These are phyloP conservation scores for Palythoa caribaeorum DNA, from an alignment of 92 coral and sea anemone genomes.

Conservation along the genomic window DNA sequence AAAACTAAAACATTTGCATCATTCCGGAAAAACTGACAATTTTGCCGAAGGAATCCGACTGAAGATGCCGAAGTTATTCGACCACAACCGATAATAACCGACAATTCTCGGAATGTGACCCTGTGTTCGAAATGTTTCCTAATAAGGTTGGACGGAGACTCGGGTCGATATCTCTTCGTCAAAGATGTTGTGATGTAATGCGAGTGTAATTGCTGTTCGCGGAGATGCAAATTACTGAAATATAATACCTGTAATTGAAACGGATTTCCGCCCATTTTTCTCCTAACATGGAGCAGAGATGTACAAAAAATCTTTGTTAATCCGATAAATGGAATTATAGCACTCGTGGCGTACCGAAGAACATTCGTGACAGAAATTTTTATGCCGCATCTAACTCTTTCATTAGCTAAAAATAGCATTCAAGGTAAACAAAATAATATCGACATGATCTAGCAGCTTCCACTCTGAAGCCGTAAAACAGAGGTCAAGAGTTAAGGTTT, in stretches of 20 bases:
- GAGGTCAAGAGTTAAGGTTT: background rate
- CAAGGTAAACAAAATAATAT: background rate
- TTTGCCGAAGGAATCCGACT: conserved; percentile 28
- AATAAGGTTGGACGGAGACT: conserved; percentile 6
- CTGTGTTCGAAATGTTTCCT: conserved; percentile 14
- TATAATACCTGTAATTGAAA: background rate
- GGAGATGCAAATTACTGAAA: background rate
- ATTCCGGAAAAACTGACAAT: background rate
- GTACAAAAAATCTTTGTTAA: conserved; percentile 7
- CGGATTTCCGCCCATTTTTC: conserved; percentile 10
- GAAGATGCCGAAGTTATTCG: conserved; percentile 32
- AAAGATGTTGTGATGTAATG: conserved; percentile 7
- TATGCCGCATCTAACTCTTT: background rate
- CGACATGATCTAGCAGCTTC: background rate
- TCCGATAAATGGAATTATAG: background rate
- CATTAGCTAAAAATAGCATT: conserved; percentile 12
- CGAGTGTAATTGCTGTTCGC: background rate
- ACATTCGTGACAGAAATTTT: conserved; percentile 2
- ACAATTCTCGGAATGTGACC: conserved; percentile 47
- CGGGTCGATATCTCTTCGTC: conserved; percentile 37
- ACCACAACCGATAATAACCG: conserved; percentile 23
- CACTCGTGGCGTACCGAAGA: conserved; percentile 13
- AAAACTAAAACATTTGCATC: background rate
- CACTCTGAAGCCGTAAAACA: background rate
- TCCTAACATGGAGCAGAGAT: conserved; percentile 29